Conservation (phyloP, 1,140 invertebrate species). For the Popillia japonica region DNA sequence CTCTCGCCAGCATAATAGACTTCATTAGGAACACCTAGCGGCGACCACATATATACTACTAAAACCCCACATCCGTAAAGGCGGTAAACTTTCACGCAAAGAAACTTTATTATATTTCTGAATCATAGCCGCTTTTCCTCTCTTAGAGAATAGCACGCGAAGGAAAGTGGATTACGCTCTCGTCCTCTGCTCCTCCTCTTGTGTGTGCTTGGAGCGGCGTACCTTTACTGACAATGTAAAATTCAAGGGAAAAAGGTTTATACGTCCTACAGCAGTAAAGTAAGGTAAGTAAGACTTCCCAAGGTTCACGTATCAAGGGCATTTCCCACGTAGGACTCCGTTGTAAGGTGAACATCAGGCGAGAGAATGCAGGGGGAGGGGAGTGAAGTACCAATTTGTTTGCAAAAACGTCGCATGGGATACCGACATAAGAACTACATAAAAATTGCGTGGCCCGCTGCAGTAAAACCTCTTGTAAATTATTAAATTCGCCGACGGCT, state of each 20-base stretch:
- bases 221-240: constrained; percentile 25
- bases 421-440: constrained; percentile 25
- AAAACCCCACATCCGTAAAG: neutral
- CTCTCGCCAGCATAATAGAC: neutral
- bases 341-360: neutral
- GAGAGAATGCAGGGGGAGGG: neutral
- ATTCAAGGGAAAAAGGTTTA: constrained; percentile 23
- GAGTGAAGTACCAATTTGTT: constrained; percentile 30
- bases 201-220: no score
- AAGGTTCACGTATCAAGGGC: constrained; percentile 9
- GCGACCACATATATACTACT: neutral
- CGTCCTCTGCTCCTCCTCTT: no score
- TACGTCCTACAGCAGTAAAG: constrained; percentile 23
- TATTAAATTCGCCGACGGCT: constrained; percentile 21
- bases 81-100: constrained; percentile 1
- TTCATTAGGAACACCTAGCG: no score
- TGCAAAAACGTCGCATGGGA: constrained; percentile 28
- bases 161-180: neutral
- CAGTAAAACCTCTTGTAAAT: constrained; percentile 33
- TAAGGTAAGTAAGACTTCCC: constrained; percentile 20
- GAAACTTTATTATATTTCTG: constrained; percentile 12
- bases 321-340: neutral
- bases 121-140: constrained; percentile 2
- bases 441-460: constrained; percentile 22
- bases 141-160: neutral